A percentile compares a stretch with the other conserved stretches of the same genome.
Evolutionary conservation across 2,113 vertebrate genomes (phyloP).

Genomic region (Semicossyphus pulcher): DNA sequence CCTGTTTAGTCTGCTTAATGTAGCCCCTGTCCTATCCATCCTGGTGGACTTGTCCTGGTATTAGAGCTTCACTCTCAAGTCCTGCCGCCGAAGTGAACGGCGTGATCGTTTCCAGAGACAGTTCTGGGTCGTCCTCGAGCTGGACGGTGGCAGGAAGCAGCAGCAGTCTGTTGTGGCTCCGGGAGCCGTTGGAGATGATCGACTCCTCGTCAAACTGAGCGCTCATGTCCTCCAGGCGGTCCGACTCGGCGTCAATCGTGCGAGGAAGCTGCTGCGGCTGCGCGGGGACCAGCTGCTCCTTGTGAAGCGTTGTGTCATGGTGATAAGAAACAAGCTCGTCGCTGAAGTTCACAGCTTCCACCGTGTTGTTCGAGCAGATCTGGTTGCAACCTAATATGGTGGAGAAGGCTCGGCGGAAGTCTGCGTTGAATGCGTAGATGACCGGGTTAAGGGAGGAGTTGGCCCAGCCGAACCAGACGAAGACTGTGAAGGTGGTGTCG

Average conservation of each 20-base stretch:
- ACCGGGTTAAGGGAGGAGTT: conserved; percentile 88
- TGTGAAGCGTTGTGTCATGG: conserved; percentile 83
- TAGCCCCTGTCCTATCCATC: conserved; percentile 16
- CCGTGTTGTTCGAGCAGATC: conserved; percentile 77
- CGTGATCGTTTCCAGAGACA: conserved; percentile 75
- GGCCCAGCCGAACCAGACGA: conserved; percentile 89
- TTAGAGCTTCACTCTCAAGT: conserved; percentile 58
- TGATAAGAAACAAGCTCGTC: conserved; percentile 85
- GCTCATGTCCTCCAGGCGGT: conserved; percentile 46
- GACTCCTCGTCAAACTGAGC: conserved; percentile 72
- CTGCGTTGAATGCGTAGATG: conserved; percentile 87
- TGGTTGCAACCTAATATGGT: conserved; percentile 82
- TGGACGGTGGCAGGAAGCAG: conserved; percentile 71
- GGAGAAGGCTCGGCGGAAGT: conserved; percentile 85
- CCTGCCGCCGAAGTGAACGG: conserved; percentile 49
- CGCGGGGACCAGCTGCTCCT: conserved; percentile 66
- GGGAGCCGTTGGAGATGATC: conserved; percentile 55
- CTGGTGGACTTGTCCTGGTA: conserved; percentile 65
- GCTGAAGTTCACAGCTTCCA: conserved; percentile 84
- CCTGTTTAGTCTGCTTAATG: not conserved
- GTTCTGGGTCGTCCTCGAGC: conserved; percentile 75
- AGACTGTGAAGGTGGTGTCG: conserved; percentile 85
- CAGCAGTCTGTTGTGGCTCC: conserved; percentile 47
- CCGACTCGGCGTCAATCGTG: conserved; percentile 21
- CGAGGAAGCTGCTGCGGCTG: conserved; percentile 55